Conservation (phyloP, 2,888 invertebrate genomes). For the Erebia ligea region DNA sequence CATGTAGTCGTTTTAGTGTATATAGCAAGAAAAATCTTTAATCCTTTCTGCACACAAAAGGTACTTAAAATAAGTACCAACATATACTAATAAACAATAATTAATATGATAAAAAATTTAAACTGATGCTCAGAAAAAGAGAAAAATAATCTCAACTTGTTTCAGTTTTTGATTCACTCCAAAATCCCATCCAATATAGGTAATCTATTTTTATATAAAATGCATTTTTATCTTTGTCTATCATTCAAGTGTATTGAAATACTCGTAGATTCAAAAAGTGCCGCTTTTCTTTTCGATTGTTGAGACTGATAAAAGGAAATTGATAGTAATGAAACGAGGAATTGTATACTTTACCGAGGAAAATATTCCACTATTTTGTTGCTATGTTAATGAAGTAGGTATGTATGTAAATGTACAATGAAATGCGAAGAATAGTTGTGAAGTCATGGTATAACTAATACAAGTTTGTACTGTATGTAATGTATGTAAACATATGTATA, state of each 20-base stretch:
- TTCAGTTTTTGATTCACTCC: neutral
- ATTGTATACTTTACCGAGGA: conserved; percentile 24
- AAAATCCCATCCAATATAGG: neutral
- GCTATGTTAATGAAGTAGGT: conserved; percentile 11
- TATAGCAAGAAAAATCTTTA: no score
- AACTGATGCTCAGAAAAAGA: no score
- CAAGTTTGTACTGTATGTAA: neutral
- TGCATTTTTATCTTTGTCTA: neutral
- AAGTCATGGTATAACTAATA: conserved; percentile 10
- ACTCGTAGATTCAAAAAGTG: conserved; percentile 30
- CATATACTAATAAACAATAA: no score
- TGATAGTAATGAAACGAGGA: conserved; percentile 39
- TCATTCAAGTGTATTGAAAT: neutral
- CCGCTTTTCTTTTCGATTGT: conserved; percentile 37
- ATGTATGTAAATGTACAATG: neutral
- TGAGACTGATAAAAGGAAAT: conserved; percentile 46
- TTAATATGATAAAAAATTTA: no score
- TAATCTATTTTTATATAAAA: neutral
- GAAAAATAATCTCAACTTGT: no score
- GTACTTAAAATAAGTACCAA: no score
- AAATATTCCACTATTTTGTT: conserved; percentile 41
- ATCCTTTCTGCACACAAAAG: no score
- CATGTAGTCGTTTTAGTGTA: neutral
- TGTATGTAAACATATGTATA: no score
- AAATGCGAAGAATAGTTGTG: neutral